A percentile compares a stretch with the other conserved stretches of the same genome.
Conservation (phyloP, 2,888 invertebrate species). For the Cephus sareptanus region DNA sequence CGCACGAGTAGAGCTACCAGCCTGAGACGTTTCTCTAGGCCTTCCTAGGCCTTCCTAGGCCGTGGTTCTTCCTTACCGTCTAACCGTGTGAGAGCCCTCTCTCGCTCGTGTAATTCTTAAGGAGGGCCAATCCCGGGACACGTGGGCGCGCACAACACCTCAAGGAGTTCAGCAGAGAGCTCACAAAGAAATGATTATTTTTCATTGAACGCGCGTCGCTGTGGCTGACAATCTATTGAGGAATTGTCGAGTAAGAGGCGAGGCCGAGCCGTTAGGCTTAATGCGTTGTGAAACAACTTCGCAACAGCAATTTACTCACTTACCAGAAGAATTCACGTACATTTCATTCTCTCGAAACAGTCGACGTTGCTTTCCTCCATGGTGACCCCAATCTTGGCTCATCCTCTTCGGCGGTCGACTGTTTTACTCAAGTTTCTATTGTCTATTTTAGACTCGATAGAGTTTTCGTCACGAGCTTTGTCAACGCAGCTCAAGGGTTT, state of each 20-base stretch:
- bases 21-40: background rate
- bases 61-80: background rate
- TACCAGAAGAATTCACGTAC: background rate
- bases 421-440: background rate
- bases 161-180: constrained; percentile 1
- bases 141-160: background rate
- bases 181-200: constrained; percentile 25
- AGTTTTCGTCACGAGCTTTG: too few species aligned
- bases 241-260: constrained; percentile 22
- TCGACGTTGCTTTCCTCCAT: background rate
- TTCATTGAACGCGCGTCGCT: constrained; percentile 13
- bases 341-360: background rate
- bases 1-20: background rate
- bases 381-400: background rate
- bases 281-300: constrained; percentile 2
- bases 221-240: constrained; percentile 25
- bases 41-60: too few species aligned
- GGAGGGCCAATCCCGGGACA: background rate
- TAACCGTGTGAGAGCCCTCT: background rate
- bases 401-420: background rate
- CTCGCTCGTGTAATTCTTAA: background rate
- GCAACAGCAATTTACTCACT: constrained; percentile 1
- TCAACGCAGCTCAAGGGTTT: too few species aligned
- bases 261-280: constrained; percentile 13
- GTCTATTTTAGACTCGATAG: background rate